These are phyloP conservation scores for Polyergus mexicanus DNA, from an alignment of 1,140 invertebrate genomes.

Conservation along the genomic window DNA sequence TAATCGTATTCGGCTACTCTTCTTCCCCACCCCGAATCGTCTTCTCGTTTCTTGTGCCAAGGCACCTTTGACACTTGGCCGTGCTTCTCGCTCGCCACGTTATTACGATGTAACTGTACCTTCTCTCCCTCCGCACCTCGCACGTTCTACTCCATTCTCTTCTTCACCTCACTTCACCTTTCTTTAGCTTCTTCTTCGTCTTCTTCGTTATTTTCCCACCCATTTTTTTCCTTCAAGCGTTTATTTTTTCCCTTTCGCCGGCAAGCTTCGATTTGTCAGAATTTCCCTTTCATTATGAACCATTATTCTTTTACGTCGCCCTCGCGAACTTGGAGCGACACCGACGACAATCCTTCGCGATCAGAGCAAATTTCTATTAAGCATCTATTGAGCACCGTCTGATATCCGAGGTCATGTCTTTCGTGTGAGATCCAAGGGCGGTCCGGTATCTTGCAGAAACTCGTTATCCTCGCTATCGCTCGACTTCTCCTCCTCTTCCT, in stretches of 20 bases:
- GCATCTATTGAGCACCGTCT: slow-evolving; percentile 58
- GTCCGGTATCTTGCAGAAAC: slow-evolving; percentile 79
- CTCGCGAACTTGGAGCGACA: slow-evolving; percentile 13
- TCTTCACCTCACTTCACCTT: background rate
- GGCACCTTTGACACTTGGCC: slow-evolving; percentile 48
- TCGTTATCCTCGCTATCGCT: slow-evolving; percentile 83
- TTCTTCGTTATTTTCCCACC: background rate
- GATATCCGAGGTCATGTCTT: slow-evolving; percentile 84
- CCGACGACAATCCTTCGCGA: slow-evolving; percentile 24
- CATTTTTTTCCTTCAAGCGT: background rate
- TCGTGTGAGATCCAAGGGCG: slow-evolving; percentile 90
- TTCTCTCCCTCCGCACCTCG: slow-evolving; percentile 27
- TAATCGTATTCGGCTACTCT: slow-evolving; percentile 58
- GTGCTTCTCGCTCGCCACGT: slow-evolving; percentile 40
- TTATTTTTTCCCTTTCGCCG: background rate
- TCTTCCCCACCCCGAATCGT: slow-evolving; percentile 30
- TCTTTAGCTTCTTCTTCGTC: background rate
- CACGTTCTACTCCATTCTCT: slow-evolving; percentile 16
- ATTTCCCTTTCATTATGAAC: background rate
- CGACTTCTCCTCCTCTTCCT: slow-evolving; percentile 73
- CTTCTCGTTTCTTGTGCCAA: slow-evolving; percentile 45
- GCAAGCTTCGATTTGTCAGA: background rate
- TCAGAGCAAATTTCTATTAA: slow-evolving; percentile 60
- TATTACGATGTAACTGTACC: slow-evolving; percentile 56
- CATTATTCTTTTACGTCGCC: slow-evolving; percentile 2